A percentile compares a stretch with the other conserved stretches of the same genome.
Conservation (phyloP, 2,888 invertebrate species). For the Melitaea athalia region DNA sequence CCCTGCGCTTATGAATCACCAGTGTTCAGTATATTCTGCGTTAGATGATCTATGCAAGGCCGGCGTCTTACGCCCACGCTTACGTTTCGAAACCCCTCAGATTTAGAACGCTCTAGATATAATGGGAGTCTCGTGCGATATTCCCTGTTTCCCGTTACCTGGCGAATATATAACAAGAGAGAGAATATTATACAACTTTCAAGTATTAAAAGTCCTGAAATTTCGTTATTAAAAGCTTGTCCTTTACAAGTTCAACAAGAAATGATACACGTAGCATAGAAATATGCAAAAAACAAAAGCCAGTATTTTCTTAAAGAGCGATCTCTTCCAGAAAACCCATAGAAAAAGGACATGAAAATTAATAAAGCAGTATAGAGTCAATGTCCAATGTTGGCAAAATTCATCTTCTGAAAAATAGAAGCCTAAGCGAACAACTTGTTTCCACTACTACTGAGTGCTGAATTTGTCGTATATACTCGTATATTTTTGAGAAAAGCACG, state of each 20-base stretch:
- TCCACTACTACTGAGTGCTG: no score
- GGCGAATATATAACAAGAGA: background rate
- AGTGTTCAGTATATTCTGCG: constrained; percentile 8
- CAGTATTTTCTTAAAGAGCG: no score
- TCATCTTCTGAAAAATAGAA: background rate
- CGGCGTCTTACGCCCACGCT: constrained; percentile 56
- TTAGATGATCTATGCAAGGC: constrained; percentile 58
- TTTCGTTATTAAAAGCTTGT: no score
- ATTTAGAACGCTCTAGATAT: constrained; percentile 74
- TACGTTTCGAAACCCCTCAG: constrained; percentile 65
- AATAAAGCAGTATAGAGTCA: background rate
- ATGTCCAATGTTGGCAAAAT: background rate
- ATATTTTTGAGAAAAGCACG: no score
- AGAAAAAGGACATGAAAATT: no score
- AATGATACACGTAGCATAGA: no score
- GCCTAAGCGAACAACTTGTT: background rate
- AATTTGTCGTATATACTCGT: no score
- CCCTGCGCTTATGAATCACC: background rate
- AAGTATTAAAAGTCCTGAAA: no score
- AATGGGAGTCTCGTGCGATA: constrained; percentile 48
- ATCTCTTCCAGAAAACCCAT: no score
- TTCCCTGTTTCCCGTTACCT: constrained; percentile 22
- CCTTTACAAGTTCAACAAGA: no score
- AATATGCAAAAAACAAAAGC: no score
- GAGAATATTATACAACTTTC: background rate